Base-by-base conservation (phyloP, 1,140 invertebrate genomes). In the Drosophila leontia region DNA sequence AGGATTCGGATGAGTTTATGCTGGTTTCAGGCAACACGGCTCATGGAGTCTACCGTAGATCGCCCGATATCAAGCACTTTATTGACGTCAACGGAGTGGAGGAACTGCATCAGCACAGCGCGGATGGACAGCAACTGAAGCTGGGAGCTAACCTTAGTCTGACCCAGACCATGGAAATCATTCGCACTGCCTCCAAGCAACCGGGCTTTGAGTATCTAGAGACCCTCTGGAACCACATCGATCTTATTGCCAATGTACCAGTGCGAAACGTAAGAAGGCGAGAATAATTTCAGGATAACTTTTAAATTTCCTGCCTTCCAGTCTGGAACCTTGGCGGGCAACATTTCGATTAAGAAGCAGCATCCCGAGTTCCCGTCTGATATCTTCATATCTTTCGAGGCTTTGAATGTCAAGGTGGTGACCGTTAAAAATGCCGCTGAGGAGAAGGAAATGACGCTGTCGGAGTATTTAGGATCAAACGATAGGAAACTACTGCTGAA, bases 351-450 rank as follows among this genome's bases (percentile, higher is more conserved):
- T 67, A 97, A 97, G 92, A 95, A 97, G 71, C 80, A 92, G 7
- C 94, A 96, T 76, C 93, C 93, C 2, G 94, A 96, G 67, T 97
- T 97, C 86, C 96, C 95, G 2, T 97, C 96, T 0, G 96, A 97
- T 91, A 82, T 97, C 6, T 97, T 96, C 84, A 84, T 97, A 23
- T 93, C 96, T 15, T 93, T 97, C 26, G 95, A 96, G 93, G 95
- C 95, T 3, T 94, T 95, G 45, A 94, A 95, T 77, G 96, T 95
- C 1, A 91, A 93, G 19, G 76, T 92, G 6, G 0, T 92, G 15
- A 60, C 68, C 0, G n/a, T 63, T 0, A 77, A 47, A 1, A 76
- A 65, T 13, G 60, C 60, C 17, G 58, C 56, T 0, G 74, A 87
- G 7, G 75, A 83, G 12, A 62, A 80, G 53, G 39, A 84, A 50